Evolutionary conservation across 2,888 invertebrate genomes (phyloP).

Genomic region (Incurvaria masculella): DNA sequence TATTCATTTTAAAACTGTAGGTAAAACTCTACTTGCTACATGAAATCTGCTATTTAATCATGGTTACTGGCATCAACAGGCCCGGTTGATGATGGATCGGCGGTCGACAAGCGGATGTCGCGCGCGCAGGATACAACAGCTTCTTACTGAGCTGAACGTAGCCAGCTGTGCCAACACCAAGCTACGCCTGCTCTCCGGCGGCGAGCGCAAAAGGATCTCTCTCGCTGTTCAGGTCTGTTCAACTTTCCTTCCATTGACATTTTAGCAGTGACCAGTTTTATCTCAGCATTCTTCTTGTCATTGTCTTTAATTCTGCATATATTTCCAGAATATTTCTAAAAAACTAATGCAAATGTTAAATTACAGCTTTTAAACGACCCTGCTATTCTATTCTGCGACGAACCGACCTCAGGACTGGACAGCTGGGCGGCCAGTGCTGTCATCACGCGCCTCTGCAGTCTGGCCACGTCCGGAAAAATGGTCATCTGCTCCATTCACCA

Average conservation of each 20-base stretch:
- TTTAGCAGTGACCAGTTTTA: too few species aligned
- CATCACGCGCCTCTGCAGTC: conserved; percentile 63
- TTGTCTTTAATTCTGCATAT: too few species aligned
- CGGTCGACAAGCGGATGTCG: conserved; percentile 36
- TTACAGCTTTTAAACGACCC: conserved; percentile 85
- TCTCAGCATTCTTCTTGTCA: too few species aligned
- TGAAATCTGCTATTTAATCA: too few species aligned
- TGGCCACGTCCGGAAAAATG: conserved; percentile 68
- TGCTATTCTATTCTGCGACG: conserved; percentile 87
- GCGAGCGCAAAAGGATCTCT: conserved; percentile 82
- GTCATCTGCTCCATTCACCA: conserved; percentile 90
- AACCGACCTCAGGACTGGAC: conserved; percentile 90
- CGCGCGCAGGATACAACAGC: conserved; percentile 33
- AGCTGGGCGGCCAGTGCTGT: conserved; percentile 84
- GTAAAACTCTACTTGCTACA: too few species aligned
- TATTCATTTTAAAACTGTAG: too few species aligned
- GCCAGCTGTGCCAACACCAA: conserved; percentile 66
- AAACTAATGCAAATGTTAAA: conserved; percentile 10
- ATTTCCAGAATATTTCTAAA: too few species aligned
- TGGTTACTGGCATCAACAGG: too few species aligned
- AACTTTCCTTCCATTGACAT: too few species aligned
- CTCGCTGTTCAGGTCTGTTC: conserved; percentile 90
- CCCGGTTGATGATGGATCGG: conserved; percentile 71
- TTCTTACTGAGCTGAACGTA: conserved; percentile 67
- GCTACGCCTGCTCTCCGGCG: conserved; percentile 79